phyloP scores from a whole-genome alignment of 2,888 invertebrate genomes.

The Aphrophora alni region DNA sequence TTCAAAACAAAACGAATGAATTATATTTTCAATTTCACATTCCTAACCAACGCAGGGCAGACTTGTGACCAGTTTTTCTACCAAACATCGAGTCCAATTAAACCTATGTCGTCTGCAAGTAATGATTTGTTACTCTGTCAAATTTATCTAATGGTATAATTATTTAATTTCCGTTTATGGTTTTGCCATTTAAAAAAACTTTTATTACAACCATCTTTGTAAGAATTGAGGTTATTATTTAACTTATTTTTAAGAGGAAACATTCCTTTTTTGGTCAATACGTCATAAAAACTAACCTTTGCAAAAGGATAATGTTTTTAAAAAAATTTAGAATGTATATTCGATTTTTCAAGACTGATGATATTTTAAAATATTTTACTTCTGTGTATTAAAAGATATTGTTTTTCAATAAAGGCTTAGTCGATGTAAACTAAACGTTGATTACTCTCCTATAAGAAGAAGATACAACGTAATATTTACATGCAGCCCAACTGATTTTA shows the following conservation, averaged over 20 bases:
- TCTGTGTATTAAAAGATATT: too few species aligned
- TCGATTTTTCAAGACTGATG: too few species aligned
- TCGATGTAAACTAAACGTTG: too few species aligned
- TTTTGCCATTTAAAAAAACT: background rate
- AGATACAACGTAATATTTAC: too few species aligned
- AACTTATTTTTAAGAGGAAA: background rate
- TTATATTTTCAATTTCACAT: background rate
- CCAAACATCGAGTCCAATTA: background rate
- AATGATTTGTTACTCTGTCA: background rate
- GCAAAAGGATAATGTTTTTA: too few species aligned
- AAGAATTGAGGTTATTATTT: background rate
- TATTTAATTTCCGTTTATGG: background rate
- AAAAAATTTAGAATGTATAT: too few species aligned
- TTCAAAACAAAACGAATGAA: background rate
- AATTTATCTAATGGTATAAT: background rate
- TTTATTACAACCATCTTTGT: background rate
- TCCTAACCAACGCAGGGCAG: background rate
- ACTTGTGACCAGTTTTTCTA: background rate
- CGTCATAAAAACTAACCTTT: background rate
- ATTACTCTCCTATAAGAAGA: too few species aligned
- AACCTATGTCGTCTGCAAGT: too few species aligned
- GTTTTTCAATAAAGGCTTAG: too few species aligned
- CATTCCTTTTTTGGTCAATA: background rate
- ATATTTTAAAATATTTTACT: too few species aligned
- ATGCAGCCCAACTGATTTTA: too few species aligned